Evolutionary conservation across 2,113 vertebrate genomes (phyloP), one percentile per base, ranked within the genome.

Genomic region (Campylomormyrus numenius): DNA sequence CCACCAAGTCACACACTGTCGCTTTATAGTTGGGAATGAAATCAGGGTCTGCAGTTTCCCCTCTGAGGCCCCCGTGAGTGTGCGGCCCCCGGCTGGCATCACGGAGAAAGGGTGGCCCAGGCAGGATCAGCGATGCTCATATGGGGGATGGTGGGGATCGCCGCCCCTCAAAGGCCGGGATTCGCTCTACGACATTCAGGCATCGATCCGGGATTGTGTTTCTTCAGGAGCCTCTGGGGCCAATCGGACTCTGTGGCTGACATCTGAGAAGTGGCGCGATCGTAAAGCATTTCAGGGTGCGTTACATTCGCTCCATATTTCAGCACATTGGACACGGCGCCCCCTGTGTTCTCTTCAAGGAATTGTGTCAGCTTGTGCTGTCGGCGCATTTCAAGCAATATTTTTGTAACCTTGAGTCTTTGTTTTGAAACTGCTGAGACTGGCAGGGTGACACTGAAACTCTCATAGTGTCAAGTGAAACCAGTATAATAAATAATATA

Each of bases 141-240:
- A 17, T 31, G 50, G 13, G 17, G 31, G 85, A 48, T 21, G 39
- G 15, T 45, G 3, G 4, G n/a, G 89, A 85, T 48, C 70, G 19
- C 87, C 4, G 1, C 89, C 53, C 17, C 74, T 88, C 85, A 45
- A 90, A 90, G 66, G 85, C 31, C 8, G 21, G 45, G 84, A 56
- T 87, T 85, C 56, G 45, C 24, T 84, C 39, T 39, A 19, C 39
- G 15, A 70, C 83, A 35, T 70, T 10, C 53, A 62, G 35, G 74
- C 90, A 93, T 92, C 91, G 91, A 93, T 92, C 90, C 56, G 89
- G 90, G 92, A 93, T 93, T 91, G 88, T 89, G 90, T 93, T 93
- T 92, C 92, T 90, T 90, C 70, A 90, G 88, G 85, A 89, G 92
- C 88, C 85, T 49, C 88, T 87, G 50, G 35, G 52, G 86, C 83